phyloP scores from a whole-genome alignment of 1,140 invertebrate genomes.

The Phymastichus coffea region DNA sequence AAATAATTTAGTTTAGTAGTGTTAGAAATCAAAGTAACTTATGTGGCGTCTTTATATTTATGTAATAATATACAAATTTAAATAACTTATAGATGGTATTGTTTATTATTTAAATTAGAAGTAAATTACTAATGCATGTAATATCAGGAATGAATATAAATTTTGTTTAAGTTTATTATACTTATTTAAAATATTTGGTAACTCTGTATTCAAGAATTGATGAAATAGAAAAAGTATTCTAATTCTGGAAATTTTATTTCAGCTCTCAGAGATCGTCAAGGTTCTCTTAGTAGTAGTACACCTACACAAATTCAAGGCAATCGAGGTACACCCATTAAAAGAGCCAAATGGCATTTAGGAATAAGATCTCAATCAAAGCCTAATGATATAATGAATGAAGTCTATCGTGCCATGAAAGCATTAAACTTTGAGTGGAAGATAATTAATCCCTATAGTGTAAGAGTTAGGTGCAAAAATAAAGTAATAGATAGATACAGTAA shows the following conservation, averaged over 20 bases:
- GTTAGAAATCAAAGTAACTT: neutral
- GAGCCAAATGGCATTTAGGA: slow-evolving; percentile 98
- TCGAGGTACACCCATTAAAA: slow-evolving; percentile 76
- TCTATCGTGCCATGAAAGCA: slow-evolving; percentile 98
- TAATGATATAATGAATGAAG: slow-evolving; percentile 99
- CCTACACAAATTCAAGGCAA: slow-evolving; percentile 36
- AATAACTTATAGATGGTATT: no score
- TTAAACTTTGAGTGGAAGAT: slow-evolving; percentile 98
- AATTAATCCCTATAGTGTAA: slow-evolving; percentile 92
- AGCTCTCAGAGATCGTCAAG: slow-evolving; percentile 46
- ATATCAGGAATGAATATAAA: slow-evolving; percentile 20
- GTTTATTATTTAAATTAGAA: no score
- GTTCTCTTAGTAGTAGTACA: slow-evolving; percentile 44
- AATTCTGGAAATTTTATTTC: slow-evolving; percentile 21
- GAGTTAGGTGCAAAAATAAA: slow-evolving; percentile 86
- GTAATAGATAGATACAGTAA: slow-evolving; percentile 83
- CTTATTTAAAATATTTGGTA: neutral
- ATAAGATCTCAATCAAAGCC: slow-evolving; percentile 98
- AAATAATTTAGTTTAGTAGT: neutral
- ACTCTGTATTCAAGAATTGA: neutral
- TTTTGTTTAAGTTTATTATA: slow-evolving; percentile 9
- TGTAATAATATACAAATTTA: no score
- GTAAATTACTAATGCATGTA: neutral
- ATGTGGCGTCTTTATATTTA: no score
- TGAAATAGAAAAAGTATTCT: neutral